These are phyloP conservation scores for Acrocephalus scirpaceus DNA, from an alignment of 2,797 vertebrate species.

Conservation along the genomic window DNA sequence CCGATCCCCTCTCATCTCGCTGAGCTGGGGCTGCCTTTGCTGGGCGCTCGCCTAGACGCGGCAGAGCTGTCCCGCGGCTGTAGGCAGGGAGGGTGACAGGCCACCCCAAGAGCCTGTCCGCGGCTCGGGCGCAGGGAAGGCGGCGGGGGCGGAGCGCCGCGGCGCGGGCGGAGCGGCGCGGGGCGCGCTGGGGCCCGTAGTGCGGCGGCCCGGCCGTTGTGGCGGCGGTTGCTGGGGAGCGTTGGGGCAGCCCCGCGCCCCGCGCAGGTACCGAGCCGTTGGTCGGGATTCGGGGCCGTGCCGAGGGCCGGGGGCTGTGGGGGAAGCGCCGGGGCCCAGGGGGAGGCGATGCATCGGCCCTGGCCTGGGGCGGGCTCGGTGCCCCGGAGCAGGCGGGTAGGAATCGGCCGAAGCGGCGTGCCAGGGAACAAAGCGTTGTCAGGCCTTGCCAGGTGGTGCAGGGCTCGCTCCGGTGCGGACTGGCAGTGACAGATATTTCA, in stretches of 20 bases:
- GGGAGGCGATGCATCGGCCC: background rate
- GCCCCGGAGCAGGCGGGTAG: background rate
- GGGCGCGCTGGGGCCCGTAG: background rate
- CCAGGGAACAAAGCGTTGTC: background rate
- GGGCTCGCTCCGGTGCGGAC: background rate
- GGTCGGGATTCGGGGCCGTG: background rate
- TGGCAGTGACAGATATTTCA: background rate
- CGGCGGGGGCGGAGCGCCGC: background rate
- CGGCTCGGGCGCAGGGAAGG: background rate
- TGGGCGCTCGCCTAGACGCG: rapidly evolving
- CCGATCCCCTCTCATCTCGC: rapidly evolving
- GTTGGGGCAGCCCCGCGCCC: background rate
- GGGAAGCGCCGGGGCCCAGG: too few species aligned
- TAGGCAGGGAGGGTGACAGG: rapidly evolving
- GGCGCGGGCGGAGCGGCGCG: background rate
- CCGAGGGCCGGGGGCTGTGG: background rate
- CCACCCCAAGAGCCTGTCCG: rapidly evolving
- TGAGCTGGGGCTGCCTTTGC: background rate
- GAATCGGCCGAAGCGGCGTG: background rate
- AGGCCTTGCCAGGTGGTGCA: background rate
- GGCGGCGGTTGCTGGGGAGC: background rate
- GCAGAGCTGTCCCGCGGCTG: rapidly evolving
- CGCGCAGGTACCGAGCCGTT: background rate
- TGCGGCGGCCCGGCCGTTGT: background rate
- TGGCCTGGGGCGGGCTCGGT: background rate